A percentile compares a stretch with the other conserved stretches of the same genome.
These are phyloP conservation scores for Sebastes iracundus DNA, from an alignment of 2,797 vertebrate species.

Conservation along the genomic window DNA sequence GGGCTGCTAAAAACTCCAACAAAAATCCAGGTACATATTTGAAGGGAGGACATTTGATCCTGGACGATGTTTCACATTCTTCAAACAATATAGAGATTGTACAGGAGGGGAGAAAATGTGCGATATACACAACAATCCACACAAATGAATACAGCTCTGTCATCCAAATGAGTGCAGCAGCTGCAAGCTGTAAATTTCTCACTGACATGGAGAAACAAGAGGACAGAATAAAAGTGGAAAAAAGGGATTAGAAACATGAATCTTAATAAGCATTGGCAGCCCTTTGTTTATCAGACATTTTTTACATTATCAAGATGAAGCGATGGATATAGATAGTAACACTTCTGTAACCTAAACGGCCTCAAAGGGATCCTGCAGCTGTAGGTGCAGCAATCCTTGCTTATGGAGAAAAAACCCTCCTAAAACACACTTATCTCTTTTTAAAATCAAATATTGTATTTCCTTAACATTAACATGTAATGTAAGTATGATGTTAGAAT, in stretches of 20 bases:
- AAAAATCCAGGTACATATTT: slow-evolving; percentile 22
- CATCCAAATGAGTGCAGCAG: slow-evolving; percentile 54
- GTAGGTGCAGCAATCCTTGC: slow-evolving; percentile 18
- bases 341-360: slow-evolving; percentile 35
- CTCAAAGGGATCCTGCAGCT: slow-evolving; percentile 42
- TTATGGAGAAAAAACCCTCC: neutral
- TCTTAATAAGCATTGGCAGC: slow-evolving; percentile 61
- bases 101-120: neutral
- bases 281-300: slow-evolving; percentile 58
- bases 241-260: slow-evolving; percentile 49
- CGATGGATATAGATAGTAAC: slow-evolving; percentile 58
- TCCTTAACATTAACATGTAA: slow-evolving; percentile 26
- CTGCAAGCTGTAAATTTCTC: slow-evolving; percentile 68
- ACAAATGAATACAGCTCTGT: slow-evolving; percentile 48
- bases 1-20: neutral
- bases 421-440: slow-evolving; percentile 12
- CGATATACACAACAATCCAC: slow-evolving; percentile 28
- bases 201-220: slow-evolving; percentile 38
- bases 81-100: slow-evolving; percentile 4
- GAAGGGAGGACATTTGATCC: slow-evolving; percentile 20
- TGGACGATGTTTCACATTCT: slow-evolving; percentile 19
- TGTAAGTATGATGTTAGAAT: slow-evolving; percentile 5
- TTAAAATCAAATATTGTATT: slow-evolving; percentile 26
- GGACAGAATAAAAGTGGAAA: slow-evolving; percentile 22
- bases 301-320: slow-evolving; percentile 64